These are phyloP conservation scores for Chaunax sp. DNA, from an alignment of 2,797 vertebrate genomes.

Conservation along the genomic window DNA sequence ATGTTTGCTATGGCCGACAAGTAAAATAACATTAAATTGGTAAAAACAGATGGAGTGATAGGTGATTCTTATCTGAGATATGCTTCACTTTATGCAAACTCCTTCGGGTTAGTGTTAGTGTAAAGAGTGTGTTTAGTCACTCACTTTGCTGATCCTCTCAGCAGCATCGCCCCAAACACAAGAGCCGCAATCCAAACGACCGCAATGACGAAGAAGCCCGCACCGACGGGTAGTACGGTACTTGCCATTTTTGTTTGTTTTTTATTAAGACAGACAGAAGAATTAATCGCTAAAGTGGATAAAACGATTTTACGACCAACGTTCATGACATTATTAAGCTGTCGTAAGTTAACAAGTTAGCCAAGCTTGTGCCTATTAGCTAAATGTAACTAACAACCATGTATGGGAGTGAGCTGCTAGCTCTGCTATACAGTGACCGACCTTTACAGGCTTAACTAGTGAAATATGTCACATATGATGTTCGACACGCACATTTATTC, in stretches of 20 bases:
- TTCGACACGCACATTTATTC: too few species aligned
- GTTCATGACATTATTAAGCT: background rate
- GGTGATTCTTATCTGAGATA: too few species aligned
- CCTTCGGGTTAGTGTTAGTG: too few species aligned
- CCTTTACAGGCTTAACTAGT: background rate
- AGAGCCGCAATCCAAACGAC: conserved; percentile 87
- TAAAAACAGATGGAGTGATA: too few species aligned
- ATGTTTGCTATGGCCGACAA: background rate
- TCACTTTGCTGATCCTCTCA: conserved; percentile 85
- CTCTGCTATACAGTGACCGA: background rate
- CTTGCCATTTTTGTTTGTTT: conserved; percentile 79
- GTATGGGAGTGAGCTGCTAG: background rate
- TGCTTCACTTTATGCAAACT: too few species aligned
- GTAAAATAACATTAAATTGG: too few species aligned
- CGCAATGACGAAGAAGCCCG: conserved; percentile 85
- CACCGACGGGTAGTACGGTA: conserved; percentile 83
- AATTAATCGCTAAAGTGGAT: too few species aligned
- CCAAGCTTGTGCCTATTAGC: too few species aligned
- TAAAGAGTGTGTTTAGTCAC: too few species aligned
- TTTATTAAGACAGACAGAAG: rapidly evolving
- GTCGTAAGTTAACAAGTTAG: too few species aligned
- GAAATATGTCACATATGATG: background rate
- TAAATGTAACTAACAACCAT: background rate
- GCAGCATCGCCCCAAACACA: conserved; percentile 74
- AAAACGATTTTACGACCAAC: background rate